phyloP scores from a whole-genome alignment of 2,888 invertebrate species.

The Teinopalpus imperialis region DNA sequence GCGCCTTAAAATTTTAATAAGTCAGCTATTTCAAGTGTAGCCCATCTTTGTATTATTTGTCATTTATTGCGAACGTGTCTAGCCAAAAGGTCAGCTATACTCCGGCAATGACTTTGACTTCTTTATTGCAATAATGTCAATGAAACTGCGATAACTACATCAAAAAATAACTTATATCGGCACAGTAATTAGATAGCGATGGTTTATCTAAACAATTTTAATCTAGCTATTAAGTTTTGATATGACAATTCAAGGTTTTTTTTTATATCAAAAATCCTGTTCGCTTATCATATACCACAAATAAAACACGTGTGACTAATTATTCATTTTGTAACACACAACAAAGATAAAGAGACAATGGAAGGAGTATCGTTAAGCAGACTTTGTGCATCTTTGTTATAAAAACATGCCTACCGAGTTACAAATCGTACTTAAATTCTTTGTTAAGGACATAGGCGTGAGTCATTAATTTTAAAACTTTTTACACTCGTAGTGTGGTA shows the following conservation, averaged over 20 bases:
- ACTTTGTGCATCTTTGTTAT: constrained; percentile 35
- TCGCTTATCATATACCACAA: constrained; percentile 20
- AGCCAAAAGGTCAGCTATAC: constrained; percentile 12
- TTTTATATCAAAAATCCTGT: constrained; percentile 36
- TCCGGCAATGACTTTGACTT: constrained; percentile 24
- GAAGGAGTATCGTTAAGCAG: constrained; percentile 21
- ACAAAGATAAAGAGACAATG: constrained; percentile 37
- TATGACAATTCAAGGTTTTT: constrained; percentile 33
- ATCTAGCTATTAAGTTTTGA: constrained; percentile 16
- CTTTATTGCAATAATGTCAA: constrained; percentile 8
- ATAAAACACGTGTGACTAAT: constrained; percentile 17
- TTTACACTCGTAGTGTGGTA: constrained; percentile 19
- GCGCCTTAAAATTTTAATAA: constrained; percentile 7
- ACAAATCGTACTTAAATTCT: constrained; percentile 32
- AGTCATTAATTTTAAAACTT: constrained; percentile 36
- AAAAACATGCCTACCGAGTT: constrained; percentile 18
- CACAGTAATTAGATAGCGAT: constrained; percentile 21
- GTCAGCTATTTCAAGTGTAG: constrained; percentile 12
- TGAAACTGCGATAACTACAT: constrained; percentile 9
- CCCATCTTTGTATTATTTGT: constrained; percentile 12
- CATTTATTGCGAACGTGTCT: constrained; percentile 7
- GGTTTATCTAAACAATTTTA: constrained; percentile 28
- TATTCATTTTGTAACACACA: constrained; percentile 37
- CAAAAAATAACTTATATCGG: constrained; percentile 11
- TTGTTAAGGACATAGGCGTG: constrained; percentile 34